phyloP scores from a whole-genome alignment of 2,797 vertebrate species.

The Sarcoramphus papa region DNA sequence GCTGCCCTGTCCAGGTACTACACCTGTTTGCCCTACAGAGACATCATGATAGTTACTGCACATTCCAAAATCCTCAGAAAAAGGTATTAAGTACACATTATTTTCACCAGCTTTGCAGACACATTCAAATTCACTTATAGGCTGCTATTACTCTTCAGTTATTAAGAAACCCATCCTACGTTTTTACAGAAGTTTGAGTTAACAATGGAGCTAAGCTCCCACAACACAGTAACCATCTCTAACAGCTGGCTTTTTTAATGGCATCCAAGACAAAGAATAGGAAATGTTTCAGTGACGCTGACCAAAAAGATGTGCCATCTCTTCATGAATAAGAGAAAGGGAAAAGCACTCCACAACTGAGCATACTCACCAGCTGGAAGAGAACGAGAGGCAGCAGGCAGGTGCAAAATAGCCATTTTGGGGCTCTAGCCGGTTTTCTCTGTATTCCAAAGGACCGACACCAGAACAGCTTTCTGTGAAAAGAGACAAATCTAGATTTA shows the following conservation, averaged over 20 bases:
- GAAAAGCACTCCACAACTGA: not conserved
- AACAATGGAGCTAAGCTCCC: not conserved
- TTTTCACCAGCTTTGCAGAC: not conserved
- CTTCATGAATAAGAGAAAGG: constrained; percentile 36
- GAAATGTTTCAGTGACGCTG: not conserved
- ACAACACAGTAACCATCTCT: not conserved
- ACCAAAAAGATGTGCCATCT: constrained; percentile 15
- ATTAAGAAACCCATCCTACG: not conserved
- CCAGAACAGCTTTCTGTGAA: not conserved
- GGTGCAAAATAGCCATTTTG: constrained; percentile 12
- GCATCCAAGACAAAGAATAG: not conserved
- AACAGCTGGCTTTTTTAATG: constrained; percentile 10
- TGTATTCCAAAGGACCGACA: not conserved
- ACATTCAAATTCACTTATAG: not conserved
- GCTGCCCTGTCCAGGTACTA: not conserved
- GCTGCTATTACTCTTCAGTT: not conserved
- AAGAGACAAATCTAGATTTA: not conserved
- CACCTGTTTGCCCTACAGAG: not conserved
- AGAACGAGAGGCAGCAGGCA: not conserved
- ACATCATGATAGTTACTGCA: not conserved
- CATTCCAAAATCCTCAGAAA: not conserved
- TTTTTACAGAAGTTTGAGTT: not conserved
- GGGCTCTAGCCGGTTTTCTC: not conserved
- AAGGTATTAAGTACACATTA: not conserved
- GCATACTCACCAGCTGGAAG: constrained; percentile 20